Base-by-base conservation (phyloP, 1,140 invertebrate genomes). In the Bombus pyrosoma region DNA sequence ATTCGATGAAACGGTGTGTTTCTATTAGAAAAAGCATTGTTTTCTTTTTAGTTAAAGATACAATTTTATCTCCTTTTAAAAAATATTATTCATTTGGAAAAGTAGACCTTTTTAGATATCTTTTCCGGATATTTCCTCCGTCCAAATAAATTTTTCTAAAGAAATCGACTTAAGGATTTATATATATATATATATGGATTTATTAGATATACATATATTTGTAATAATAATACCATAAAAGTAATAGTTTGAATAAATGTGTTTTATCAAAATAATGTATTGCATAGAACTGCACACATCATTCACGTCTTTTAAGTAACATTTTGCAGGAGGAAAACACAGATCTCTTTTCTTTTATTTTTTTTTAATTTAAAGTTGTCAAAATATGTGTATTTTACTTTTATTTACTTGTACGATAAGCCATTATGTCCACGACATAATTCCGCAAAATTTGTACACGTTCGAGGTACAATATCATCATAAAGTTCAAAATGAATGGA, bases 371-470 rank as follows among this genome's bases (percentile, higher is more conserved):
- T 22, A 47, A 41, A 59, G 37, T 64, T 28, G 3, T 47, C 0
- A 18, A 73, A 22, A 73, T 41, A 73, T 25, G 37, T 57, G 25
- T 34, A 5, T 53, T 53, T 53, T 53, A 53, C 5, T 22, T 53
- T 37, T 79, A 25, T 76, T 73, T 90, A 94, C 94, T 89, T 94
- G 83, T 94, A 95, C 10, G 92, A 95, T 39, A 94, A 90, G 57
- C 93, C 93, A 53, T 94, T 89, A 41, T 85, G 81, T 22, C 96
- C 96, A 59, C 92, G 94, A 91, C 96, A 97, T 43, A 97, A 91
- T 39, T 95, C 93, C 83, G 95, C 93, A 87, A 97, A 97, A 92
- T 97, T 97, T 89, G 95, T 94, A 81, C 96, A 96, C 0, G 96
- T 97, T 88, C 94, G 95, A 5, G 97, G 97, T 15, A 96, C 96